Base-by-base conservation (phyloP, 2,888 invertebrate species). In the Drosophila quinaria region DNA sequence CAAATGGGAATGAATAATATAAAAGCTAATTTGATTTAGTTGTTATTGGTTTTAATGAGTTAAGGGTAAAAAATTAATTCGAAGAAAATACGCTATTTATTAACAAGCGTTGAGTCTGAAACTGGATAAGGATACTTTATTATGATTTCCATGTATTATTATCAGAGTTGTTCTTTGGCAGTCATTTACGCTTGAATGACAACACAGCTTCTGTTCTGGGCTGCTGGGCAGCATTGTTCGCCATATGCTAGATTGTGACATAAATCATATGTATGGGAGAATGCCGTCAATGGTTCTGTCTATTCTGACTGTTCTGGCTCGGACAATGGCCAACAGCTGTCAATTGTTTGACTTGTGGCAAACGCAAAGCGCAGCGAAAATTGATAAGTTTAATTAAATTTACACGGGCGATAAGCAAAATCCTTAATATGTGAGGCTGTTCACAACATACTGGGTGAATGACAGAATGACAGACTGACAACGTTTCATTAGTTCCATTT, bases 351-450 rank as follows among this genome's bases (percentile, higher is more conserved):
- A 73, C 66, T 73, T 69, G 80, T 33, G 78, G 72, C 65, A 54
- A 46, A 46, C 29, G 56, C 55, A 62, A 13, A 37, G 31, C 61
- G 37, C 39, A 17, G 44, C 49, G 37, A 33, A 73, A 70, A 83
- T 78, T 87, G 89, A 89, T 87, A 87, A 83, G 78, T 87, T 84
- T 84, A 84, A 84, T 84, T 84, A 87, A 87, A 81, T 83, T 83
- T 88, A 70, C 73, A 86, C 70, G 67, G 54, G 10, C 39, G 61
- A 47, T 59, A 58, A 35, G 51, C 55, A 59, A 37, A 22, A 47
- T 35, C 8, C 25, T 3, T 11, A 9, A 39, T 19, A 9, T 31
- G 58, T 29, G 22, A 42, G 54, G 44, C 55, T 51, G 39, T 4
- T 11, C 6, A 11, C 11, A 19, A n/a, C 15, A 49, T 6, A 33